phyloP scores from a whole-genome alignment of 2,113 vertebrate genomes.

The Parus major region DNA sequence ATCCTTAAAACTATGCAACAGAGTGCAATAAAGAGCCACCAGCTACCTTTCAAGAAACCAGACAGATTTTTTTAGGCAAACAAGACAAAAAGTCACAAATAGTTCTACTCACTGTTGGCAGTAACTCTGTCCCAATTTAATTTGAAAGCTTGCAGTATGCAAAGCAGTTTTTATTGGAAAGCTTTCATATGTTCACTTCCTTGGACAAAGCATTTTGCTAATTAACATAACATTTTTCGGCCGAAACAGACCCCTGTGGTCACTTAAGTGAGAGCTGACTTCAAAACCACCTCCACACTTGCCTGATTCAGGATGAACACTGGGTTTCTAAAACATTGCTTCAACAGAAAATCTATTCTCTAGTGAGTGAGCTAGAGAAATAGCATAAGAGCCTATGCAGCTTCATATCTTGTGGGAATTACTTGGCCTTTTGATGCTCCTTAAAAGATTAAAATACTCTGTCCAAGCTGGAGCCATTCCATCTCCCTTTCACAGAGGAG shows the following conservation, averaged over 20 bases:
- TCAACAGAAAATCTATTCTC: not conserved
- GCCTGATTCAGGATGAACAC: not conserved
- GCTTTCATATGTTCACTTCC: slow-evolving; percentile 12
- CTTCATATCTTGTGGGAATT: not conserved
- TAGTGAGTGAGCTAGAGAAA: not conserved
- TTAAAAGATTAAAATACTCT: not conserved
- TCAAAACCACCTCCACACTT: not conserved
- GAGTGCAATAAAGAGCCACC: not conserved
- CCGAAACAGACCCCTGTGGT: not conserved
- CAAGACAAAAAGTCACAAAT: slow-evolving; percentile 13
- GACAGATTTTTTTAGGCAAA: not conserved
- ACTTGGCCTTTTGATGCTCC: not conserved
- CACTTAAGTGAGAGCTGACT: not conserved
- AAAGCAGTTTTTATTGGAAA: slow-evolving; percentile 42
- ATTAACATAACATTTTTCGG: slow-evolving; percentile 30
- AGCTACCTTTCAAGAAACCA: slow-evolving; percentile 18
- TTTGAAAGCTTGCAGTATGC: slow-evolving; percentile 35
- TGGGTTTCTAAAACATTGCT: not conserved
- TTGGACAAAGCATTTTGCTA: slow-evolving; percentile 42
- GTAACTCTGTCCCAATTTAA: slow-evolving; percentile 10
- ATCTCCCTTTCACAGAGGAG: not conserved
- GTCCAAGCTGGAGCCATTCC: not conserved
- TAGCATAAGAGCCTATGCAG: not conserved
- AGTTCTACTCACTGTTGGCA: not conserved
- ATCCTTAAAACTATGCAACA: slow-evolving; percentile 9